phyloP scores from a whole-genome alignment of 2,797 vertebrate species.

The Ispidina picta region DNA sequence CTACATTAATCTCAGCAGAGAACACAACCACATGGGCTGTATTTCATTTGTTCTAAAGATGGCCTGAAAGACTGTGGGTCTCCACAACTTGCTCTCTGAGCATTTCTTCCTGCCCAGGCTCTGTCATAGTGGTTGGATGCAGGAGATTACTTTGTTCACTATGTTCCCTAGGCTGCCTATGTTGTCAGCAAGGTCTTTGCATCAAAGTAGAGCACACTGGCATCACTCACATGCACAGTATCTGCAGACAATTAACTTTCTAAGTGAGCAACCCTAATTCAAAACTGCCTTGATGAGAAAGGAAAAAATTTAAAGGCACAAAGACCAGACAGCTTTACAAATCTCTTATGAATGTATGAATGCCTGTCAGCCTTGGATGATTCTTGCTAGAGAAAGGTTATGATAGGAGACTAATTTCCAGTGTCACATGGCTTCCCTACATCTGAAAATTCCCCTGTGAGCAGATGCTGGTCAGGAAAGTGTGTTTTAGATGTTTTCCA shows the following conservation, averaged over 20 bases:
- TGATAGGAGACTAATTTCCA: not conserved
- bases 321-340: not conserved
- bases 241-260: too few species aligned
- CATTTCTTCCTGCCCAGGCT: not conserved
- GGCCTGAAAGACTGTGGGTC: not conserved
- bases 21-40: not conserved
- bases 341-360: not conserved
- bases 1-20: constrained; percentile 33
- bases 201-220: not conserved
- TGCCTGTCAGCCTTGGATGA: not conserved
- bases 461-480: not conserved
- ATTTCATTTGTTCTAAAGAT: not conserved
- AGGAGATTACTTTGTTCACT: not conserved
- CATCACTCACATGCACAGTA: not conserved
- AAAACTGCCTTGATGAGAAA: not conserved
- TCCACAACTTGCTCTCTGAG: not conserved
- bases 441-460: not conserved
- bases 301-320: not conserved
- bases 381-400: not conserved
- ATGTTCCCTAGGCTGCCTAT: not conserved
- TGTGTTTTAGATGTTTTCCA: not conserved
- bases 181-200: not conserved
- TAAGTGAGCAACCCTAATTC: not conserved
- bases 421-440: rapidly evolving
- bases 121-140: not conserved